phyloP scores from a whole-genome alignment of 53 echinoderm and acorn worm species.

The Stichopus horrens region DNA sequence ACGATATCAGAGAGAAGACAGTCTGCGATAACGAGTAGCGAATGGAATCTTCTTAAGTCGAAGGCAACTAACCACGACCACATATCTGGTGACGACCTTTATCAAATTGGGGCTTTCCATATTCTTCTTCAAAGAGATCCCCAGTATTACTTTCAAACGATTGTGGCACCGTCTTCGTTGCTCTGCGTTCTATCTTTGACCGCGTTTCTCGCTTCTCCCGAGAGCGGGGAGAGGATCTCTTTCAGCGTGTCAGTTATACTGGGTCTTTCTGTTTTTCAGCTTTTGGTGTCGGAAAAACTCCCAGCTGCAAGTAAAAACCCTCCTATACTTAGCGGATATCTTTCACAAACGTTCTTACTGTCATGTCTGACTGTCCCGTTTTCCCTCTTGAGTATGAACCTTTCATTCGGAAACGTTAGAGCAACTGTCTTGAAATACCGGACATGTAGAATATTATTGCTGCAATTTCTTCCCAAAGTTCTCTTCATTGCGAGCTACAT shows the following conservation, averaged over 20 bases:
- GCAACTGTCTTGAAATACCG: neutral
- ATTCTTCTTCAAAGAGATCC: neutral
- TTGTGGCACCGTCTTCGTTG: neutral
- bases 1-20: too few species aligned
- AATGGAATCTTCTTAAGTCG: too few species aligned
- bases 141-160: neutral
- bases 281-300: slow-evolving; percentile 1
- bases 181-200: neutral
- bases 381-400: neutral
- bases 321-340: neutral
- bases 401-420: neutral
- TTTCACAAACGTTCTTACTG: neutral
- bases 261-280: slow-evolving; percentile 16
- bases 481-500: neutral
- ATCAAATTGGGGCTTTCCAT: too few species aligned
- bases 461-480: neutral
- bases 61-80: too few species aligned
- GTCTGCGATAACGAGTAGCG: too few species aligned
- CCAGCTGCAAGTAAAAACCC: slow-evolving; percentile 1
- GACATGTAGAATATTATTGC: neutral
- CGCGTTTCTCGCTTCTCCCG: slow-evolving; percentile 11
- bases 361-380: slow-evolving; percentile 15
- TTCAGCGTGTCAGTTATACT: slow-evolving; percentile 3
- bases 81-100: too few species aligned
- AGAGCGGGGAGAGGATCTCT: slow-evolving; percentile 15